Base-by-base conservation (phyloP, 2,888 invertebrate genomes). In the Stenotaenia linearis region DNA sequence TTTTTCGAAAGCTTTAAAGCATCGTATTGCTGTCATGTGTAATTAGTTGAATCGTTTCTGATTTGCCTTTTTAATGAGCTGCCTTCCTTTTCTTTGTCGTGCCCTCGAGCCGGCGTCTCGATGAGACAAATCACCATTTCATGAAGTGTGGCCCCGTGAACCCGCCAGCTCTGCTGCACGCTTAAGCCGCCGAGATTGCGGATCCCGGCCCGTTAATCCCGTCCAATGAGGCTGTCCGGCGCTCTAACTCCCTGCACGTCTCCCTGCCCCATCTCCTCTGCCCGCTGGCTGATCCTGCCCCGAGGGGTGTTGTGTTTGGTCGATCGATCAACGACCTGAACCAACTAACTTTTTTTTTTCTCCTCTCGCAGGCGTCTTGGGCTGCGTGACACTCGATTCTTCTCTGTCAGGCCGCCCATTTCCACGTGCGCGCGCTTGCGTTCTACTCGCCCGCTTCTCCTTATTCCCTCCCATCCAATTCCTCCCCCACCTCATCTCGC, bases 51-150 rank as follows among this genome's bases (percentile, higher is more conserved):
- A 61, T 61, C 61, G 61, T 61, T 61, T 61, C 61, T 61, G 61
- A 61, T 61, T 61, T 61, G 61, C 61, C 61, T 61, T 61, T 61
- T 61, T 61, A 61, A 61, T 61, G 61, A 61, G 61, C 61, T 61
- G 61, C 61, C 25, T 61, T 61, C 25, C 61, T 61, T 28, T 61
- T 61, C 61, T 61, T 61, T 61, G 61, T 61, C 61, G 61, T 61
- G 61, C 61, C 61, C 61, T 25, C 45, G 61, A 61, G 28, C 25
- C 61, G 23, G 61, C 61, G 61, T 61, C 61, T 61, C 61, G 28
- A 61, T 61, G 77, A 77, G 77, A 77, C 77, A 77, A 77, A 77
- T 77, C 77, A 77, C 77, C 77, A 77, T 77, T 77, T 77, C 77
- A 77, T 77, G 77, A 77, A 77, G 77, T 77, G 61, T 61, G 61